Conservation (phyloP, 1,140 invertebrate species). For the Rhopalosiphum padi region DNA sequence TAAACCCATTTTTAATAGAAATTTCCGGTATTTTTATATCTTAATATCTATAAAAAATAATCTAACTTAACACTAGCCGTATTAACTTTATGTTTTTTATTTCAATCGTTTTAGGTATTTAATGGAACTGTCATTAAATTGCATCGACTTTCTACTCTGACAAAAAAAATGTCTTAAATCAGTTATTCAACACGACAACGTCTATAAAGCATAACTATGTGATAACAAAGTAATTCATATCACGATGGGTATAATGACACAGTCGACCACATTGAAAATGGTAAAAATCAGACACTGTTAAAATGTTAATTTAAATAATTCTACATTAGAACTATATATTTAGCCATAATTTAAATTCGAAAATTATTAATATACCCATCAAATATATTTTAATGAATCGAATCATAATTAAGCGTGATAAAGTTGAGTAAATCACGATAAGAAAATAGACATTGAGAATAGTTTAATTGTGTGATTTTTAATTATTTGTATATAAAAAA, state of each 20-base stretch:
- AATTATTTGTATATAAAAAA: neutral
- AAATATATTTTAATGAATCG: neutral
- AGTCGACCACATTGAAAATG: neutral
- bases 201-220: neutral
- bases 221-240: neutral
- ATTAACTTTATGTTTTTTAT: neutral
- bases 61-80: neutral
- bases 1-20: neutral
- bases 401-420: neutral
- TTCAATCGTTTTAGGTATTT: neutral
- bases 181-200: neutral
- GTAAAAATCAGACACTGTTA: neutral
- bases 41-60: neutral
- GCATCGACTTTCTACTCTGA: neutral
- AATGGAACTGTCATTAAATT: neutral
- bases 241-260: neutral
- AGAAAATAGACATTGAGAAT: neutral
- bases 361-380: neutral
- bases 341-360: neutral
- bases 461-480: neutral
- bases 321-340: neutral
- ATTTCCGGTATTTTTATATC: neutral
- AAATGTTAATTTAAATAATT: neutral
- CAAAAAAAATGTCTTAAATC: neutral
- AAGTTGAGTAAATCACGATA: neutral